These are phyloP conservation scores for Sinelater perroti DNA, from an alignment of 2,888 invertebrate genomes.

Conservation along the genomic window DNA sequence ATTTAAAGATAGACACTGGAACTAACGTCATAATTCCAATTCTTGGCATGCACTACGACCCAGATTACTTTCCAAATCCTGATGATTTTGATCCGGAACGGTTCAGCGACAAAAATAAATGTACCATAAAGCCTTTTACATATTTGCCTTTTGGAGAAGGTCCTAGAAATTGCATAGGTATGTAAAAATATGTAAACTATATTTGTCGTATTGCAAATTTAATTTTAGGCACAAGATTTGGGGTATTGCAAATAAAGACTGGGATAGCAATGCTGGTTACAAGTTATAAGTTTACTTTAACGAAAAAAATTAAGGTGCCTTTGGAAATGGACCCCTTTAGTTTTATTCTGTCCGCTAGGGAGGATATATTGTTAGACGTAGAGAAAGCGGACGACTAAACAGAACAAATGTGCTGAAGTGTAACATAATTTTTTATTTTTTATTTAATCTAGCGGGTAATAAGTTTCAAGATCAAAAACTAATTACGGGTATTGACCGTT, in stretches of 20 bases:
- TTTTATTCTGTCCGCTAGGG: slow-evolving; percentile 40
- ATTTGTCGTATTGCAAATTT: neutral
- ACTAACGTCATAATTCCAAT: slow-evolving; percentile 44
- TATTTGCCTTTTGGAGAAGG: slow-evolving; percentile 69
- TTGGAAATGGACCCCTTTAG: slow-evolving; percentile 37
- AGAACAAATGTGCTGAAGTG: no score
- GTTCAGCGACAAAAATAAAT: slow-evolving; percentile 65
- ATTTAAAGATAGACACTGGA: slow-evolving; percentile 42
- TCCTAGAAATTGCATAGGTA: slow-evolving; percentile 57
- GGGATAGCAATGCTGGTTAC: slow-evolving; percentile 43
- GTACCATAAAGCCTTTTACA: slow-evolving; percentile 62
- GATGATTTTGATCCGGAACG: slow-evolving; percentile 69
- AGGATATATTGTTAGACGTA: slow-evolving; percentile 45
- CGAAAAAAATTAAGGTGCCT: slow-evolving; percentile 46
- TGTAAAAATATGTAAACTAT: neutral
- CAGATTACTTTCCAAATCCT: slow-evolving; percentile 63
- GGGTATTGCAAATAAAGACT: slow-evolving; percentile 49
- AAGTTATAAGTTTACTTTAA: slow-evolving; percentile 45
- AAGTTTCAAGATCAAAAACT: no score
- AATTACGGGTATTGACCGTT: no score
- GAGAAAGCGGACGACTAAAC: no score
- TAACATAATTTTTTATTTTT: no score
- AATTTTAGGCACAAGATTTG: slow-evolving; percentile 51
- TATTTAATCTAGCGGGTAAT: no score
- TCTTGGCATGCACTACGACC: slow-evolving; percentile 49